Conservation (phyloP, 2,113 vertebrate species). For the Pipra filicauda region DNA sequence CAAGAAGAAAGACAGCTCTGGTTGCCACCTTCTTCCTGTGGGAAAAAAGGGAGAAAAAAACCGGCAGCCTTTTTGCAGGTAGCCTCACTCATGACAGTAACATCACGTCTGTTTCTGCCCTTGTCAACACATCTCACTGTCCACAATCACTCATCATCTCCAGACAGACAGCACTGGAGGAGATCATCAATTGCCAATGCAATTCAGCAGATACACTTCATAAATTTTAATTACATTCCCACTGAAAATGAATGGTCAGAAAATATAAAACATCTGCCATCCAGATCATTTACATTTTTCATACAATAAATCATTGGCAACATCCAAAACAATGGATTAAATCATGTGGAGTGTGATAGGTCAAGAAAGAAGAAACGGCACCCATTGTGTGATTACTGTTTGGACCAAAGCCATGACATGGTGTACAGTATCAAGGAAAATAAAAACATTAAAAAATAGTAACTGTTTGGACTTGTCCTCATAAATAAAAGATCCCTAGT, state of each 20-base stretch:
- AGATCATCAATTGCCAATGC: conserved; percentile 95
- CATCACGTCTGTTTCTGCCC: conserved; percentile 85
- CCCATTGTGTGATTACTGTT: conserved; percentile 60
- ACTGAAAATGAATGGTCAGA: conserved; percentile 98
- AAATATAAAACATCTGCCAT: conserved; percentile 99
- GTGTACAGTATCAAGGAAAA: conserved; percentile 25
- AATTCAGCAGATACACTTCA: conserved; percentile 98
- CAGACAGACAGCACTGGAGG: conserved; percentile 87
- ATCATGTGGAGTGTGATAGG: conserved; percentile 78
- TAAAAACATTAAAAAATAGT: conserved; percentile 37
- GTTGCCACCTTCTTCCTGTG: conserved; percentile 65
- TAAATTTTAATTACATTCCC: conserved; percentile 98
- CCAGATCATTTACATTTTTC: conserved; percentile 92
- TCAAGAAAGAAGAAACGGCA: conserved; percentile 68
- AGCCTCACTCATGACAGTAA: conserved; percentile 75
- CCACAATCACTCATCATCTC: conserved; percentile 91
- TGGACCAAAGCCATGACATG: conserved; percentile 34
- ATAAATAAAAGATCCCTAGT: conserved; percentile 38
- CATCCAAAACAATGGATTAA: conserved; percentile 82
- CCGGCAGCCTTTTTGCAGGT: conserved; percentile 43
- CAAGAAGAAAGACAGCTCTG: conserved; percentile 50
- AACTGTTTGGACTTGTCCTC: conserved; percentile 38
- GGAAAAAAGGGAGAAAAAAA: conserved; percentile 57
- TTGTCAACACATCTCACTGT: conserved; percentile 88
- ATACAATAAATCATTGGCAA: conserved; percentile 91